Base-by-base conservation (phyloP, 2,888 invertebrate genomes). In the Salticus scenicus region DNA sequence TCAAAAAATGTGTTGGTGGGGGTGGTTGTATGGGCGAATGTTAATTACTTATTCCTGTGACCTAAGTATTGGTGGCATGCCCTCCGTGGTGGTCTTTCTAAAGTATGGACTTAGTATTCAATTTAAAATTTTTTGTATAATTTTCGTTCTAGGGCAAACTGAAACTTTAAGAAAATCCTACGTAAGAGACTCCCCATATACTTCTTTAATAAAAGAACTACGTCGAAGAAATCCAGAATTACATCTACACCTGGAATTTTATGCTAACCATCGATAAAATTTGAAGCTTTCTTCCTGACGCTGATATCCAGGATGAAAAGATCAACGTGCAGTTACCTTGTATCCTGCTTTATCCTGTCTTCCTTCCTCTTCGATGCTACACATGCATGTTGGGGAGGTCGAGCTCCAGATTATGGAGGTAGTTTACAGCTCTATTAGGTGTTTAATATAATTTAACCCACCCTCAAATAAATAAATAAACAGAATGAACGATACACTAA, bases 331-430 rank as follows among this genome's bases (percentile, higher is more conserved):
- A n/a, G 12, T 37, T 28, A 37, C 47, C 47, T 75, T 30, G 37
- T 66, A 20, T 79, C 31, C 47, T 73, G 10, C 42, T 42, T 42
- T 12, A 24, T 67, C 28, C 20, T 37, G 10, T 37, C n/a, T 33
- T 73, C 31, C 33, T 72, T 51, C 47, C 42, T 4, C n/a, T n/a
- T 1, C 51, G 28, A 5, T 17, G 66, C 5, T 2, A 30, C 67
- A 4, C 30, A 24, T n/a, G 37, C 73, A 2, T 80, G 80, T 27
- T 80, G 80, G 80, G 80, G 73, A 30, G 31, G 47, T 8, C 14
- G 33, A 1, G 66, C 80, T 2, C 31, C 28, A 0, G 30, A 73
- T 2, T 73, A 67, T 80, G 80, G 80, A 73, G 67, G 80, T 80
- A 73, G 33, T 57, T 12, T 10, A n/a, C 41, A 41, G 41, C 8